Evolutionary conservation across 2,888 invertebrate species (phyloP).

Genomic region (Sarcophaga caerulescens): DNA sequence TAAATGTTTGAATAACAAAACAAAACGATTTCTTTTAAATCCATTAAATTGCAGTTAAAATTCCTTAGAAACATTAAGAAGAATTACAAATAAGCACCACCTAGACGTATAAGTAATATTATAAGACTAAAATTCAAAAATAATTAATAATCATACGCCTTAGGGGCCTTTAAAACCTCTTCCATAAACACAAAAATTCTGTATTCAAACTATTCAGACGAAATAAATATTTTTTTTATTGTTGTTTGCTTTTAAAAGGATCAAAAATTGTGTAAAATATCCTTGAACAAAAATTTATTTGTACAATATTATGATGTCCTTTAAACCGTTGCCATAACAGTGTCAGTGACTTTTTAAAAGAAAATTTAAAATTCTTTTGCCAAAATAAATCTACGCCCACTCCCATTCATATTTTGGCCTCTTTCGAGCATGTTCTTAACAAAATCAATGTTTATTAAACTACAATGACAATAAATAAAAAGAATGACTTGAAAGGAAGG

Average conservation of each 20-base stretch:
- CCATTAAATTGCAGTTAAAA: too few species aligned
- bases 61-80: too few species aligned
- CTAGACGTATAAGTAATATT: too few species aligned
- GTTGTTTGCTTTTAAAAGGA: background rate
- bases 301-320: background rate
- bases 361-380: conserved; percentile 40
- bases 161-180: too few species aligned
- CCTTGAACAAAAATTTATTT: background rate
- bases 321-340: conserved; percentile 24
- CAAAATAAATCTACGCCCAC: conserved; percentile 15
- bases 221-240: too few species aligned
- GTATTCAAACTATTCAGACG: too few species aligned
- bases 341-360: conserved; percentile 57
- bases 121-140: too few species aligned
- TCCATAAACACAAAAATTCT: too few species aligned
- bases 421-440: conserved; percentile 40
- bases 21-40: too few species aligned
- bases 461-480: conserved; percentile 59
- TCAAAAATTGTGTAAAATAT: background rate
- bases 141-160: too few species aligned
- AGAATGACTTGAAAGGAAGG: background rate
- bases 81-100: too few species aligned
- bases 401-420: conserved; percentile 1
- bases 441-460: conserved; percentile 66
- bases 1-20: too few species aligned